phyloP scores from a whole-genome alignment of 2,888 invertebrate genomes.

The Rugalucina vietnamica region DNA sequence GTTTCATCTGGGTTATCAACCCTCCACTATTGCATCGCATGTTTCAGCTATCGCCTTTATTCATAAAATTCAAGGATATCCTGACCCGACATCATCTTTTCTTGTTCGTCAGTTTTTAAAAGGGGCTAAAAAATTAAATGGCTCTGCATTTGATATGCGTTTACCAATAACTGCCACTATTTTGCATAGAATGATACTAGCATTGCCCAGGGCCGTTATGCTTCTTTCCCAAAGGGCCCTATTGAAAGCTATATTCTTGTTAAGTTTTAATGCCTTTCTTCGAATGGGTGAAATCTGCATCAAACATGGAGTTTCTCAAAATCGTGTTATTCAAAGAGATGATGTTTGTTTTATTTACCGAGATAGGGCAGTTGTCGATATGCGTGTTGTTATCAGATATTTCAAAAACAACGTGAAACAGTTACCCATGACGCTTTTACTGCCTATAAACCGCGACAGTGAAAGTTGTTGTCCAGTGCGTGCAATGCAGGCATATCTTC shows the following conservation, averaged over 20 bases:
- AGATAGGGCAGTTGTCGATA: background rate
- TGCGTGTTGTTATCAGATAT: background rate
- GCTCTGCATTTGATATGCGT: background rate
- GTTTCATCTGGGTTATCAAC: background rate
- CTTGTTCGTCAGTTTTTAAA: background rate
- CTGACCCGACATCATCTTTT: background rate
- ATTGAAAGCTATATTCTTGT: background rate
- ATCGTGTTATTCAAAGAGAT: background rate
- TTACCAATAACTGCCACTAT: background rate
- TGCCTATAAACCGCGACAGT: background rate
- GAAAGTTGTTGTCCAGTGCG: background rate
- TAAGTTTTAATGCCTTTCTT: background rate
- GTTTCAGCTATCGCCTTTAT: background rate
- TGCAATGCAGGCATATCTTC: background rate
- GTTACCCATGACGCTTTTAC: background rate
- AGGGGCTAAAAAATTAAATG: background rate
- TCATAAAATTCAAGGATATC: background rate
- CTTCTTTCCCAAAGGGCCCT: background rate
- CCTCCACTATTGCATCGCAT: background rate
- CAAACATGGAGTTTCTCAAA: background rate
- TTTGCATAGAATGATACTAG: background rate
- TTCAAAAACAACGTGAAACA: background rate
- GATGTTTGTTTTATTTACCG: background rate
- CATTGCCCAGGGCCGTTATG: background rate
- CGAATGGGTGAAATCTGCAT: background rate